A percentile compares a stretch with the other conserved stretches of the same genome.
phyloP scores from a whole-genome alignment of 2,888 invertebrate species.

The Boloria euphrosyne region DNA sequence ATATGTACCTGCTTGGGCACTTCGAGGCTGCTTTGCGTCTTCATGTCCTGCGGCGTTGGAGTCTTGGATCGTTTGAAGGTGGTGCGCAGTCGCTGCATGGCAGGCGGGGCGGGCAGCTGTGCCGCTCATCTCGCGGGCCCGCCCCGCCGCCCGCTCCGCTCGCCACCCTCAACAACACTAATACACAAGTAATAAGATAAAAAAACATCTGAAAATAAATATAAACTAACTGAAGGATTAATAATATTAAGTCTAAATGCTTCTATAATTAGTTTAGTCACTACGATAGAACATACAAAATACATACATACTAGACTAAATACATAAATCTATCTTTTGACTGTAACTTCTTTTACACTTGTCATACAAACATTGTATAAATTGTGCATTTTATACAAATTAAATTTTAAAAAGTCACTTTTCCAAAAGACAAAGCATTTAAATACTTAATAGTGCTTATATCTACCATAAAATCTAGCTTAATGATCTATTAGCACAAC shows the following conservation, averaged over 20 bases:
- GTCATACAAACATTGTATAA: too few species aligned
- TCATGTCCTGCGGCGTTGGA: constrained; percentile 95
- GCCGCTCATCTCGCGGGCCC: constrained; percentile 73
- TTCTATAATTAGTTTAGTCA: background rate
- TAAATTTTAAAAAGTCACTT: too few species aligned
- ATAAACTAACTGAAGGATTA: background rate
- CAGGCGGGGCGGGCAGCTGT: constrained; percentile 76
- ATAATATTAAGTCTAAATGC: background rate
- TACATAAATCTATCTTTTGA: too few species aligned
- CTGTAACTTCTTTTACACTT: too few species aligned
- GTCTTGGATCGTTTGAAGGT: constrained; percentile 94
- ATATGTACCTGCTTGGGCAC: constrained; percentile 89
- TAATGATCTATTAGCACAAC: background rate
- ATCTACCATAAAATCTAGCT: too few species aligned
- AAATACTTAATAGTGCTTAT: too few species aligned
- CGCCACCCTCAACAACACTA: constrained; percentile 48
- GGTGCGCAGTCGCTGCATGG: constrained; percentile 91
- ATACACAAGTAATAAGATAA: constrained; percentile 33
- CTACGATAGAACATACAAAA: too few species aligned
- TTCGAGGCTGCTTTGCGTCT: constrained; percentile 94
- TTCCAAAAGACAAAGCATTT: too few species aligned
- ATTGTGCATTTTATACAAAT: too few species aligned
- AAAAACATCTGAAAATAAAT: background rate
- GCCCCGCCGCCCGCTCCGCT: constrained; percentile 69
- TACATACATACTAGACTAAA: too few species aligned